A percentile compares a stretch with the other conserved stretches of the same genome.
Evolutionary conservation across 2,888 invertebrate species (phyloP).

Genomic region (Alloscopus bannaensis): DNA sequence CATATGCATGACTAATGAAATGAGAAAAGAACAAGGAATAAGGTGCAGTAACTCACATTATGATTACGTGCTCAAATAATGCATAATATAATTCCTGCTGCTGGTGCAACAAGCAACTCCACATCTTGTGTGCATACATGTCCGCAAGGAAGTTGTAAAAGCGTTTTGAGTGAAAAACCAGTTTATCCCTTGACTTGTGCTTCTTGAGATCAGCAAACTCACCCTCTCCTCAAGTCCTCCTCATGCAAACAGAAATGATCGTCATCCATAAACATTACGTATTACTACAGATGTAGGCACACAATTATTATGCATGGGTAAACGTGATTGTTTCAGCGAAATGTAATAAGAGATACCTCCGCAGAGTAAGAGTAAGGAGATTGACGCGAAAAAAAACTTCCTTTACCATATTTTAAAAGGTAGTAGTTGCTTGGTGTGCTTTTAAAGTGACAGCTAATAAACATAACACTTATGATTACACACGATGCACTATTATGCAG

Average conservation of each 20-base stretch:
- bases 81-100: slow-evolving; percentile 2
- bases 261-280: too few relatives aligned
- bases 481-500: too few relatives aligned
- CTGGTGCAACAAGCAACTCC: too few relatives aligned
- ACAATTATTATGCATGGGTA: slow-evolving; percentile 37
- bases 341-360: slow-evolving; percentile 12
- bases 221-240: slow-evolving; percentile 27
- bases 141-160: slow-evolving; percentile 65
- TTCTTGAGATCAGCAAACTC: slow-evolving; percentile 22
- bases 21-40: background rate
- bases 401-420: slow-evolving; percentile 27
- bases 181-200: slow-evolving; percentile 55
- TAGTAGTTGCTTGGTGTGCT: too few relatives aligned
- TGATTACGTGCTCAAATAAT: slow-evolving; percentile 4
- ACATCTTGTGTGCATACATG: slow-evolving; percentile 46
- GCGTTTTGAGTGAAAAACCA: slow-evolving; percentile 57
- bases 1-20: slow-evolving; percentile 27
- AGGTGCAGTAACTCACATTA: slow-evolving; percentile 25
- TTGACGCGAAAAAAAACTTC: slow-evolving; percentile 43
- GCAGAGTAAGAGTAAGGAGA: slow-evolving; percentile 1
- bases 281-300: too few relatives aligned
- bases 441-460: slow-evolving; percentile 40
- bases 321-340: slow-evolving; percentile 48
- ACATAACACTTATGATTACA: slow-evolving; percentile 13
- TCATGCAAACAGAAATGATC: too few relatives aligned